Base-by-base conservation (phyloP, 2,113 vertebrate species). In the Tragelaphus strepsiceros region DNA sequence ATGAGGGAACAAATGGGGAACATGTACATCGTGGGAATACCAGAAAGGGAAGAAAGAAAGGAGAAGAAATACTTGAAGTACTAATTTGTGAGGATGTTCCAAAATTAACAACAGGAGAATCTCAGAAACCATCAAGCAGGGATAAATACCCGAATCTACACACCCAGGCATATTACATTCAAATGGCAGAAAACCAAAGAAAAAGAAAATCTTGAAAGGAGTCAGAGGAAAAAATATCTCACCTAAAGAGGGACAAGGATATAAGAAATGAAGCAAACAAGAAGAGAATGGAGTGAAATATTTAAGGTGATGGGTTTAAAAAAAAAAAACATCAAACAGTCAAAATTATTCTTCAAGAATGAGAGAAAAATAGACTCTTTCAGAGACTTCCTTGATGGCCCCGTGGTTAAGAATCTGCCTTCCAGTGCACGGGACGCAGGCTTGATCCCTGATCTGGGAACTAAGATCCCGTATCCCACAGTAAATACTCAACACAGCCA, bases 181-280 rank as follows among this genome's bases (percentile, higher is more conserved):
- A 96, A 88, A 64, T 28, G 32, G n/a, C n/a, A 54, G 32, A 61
- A 77, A 53, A 43, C n/a, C 67, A 91, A 95, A 62, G 43, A 54
- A n/a, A 91, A 85, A 62, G 26, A 91, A 26, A 62, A 46, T 78
- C 46, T 95, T 78, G 28, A 71, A 85, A 62, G 32, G 14, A 49
- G 43, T 51, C 30, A 67, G 12, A 17, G 13, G 19, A 64, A 92
- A 92, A 46, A 53, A 32, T 26, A 59, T 7, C 15, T 90, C 53
- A 59, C 7, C 43, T 71, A 35, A 16, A 58, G 16, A 83, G 87
- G 32, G 32, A 39, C 39, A 84, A 90, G 24, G 51, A 71, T 58
- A 15, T 85, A 22, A 80, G 51, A 85, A 78, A 58, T 24, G 32
- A 87, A 32, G 32, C 14, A 81, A 61, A 62, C 51, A 49, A 26